Evolutionary conservation across 1,140 invertebrate species (phyloP).

Genomic region (Cyclina sinensis): DNA sequence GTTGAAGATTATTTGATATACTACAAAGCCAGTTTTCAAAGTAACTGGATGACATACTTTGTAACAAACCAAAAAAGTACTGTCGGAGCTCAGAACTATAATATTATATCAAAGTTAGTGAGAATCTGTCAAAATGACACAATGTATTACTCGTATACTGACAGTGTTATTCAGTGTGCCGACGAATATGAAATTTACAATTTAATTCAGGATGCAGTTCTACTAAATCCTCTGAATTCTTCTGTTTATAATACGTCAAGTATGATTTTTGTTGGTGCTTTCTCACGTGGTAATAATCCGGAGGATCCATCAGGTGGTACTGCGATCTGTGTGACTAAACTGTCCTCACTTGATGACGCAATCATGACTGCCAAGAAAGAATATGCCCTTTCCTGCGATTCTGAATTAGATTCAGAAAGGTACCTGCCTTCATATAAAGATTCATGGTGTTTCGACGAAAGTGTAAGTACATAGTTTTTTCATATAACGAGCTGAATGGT

Average conservation of each 20-base stretch:
- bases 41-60: background rate
- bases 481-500: too few species aligned
- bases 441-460: too few species aligned
- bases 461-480: too few species aligned
- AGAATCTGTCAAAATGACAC: conserved; percentile 29
- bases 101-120: conserved; percentile 29
- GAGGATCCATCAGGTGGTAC: conserved; percentile 1
- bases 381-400: background rate
- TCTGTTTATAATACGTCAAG: background rate
- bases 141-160: conserved; percentile 2
- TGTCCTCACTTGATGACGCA: background rate
- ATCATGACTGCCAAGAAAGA: background rate
- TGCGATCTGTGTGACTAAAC: background rate
- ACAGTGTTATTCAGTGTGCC: background rate
- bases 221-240: background rate
- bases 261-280: conserved; percentile 5
- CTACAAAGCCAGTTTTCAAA: conserved; percentile 18
- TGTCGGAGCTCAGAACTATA: background rate
- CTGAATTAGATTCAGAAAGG: background rate
- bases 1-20: conserved; percentile 5
- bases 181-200: background rate
- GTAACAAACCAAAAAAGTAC: conserved; percentile 29
- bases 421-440: background rate
- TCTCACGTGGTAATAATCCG: conserved; percentile 20
- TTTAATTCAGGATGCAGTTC: conserved; percentile 20